Evolutionary conservation across 2,113 vertebrate genomes (phyloP).

Genomic region (Sporophila hypoxantha): DNA sequence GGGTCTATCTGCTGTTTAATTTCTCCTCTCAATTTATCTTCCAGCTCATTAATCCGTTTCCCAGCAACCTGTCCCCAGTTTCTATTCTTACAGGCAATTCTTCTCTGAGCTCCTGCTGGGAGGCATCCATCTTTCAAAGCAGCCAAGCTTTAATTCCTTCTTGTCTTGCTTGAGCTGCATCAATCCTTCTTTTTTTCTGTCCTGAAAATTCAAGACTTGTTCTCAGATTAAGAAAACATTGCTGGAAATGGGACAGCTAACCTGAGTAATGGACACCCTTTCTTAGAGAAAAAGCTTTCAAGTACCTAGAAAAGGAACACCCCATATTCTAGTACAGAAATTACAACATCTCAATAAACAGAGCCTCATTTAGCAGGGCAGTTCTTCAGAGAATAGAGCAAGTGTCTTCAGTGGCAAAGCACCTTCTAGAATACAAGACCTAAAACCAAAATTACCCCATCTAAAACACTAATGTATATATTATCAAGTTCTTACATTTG

Average conservation of each 20-base stretch:
- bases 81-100: conserved; percentile 60
- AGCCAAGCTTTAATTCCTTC: conserved; percentile 62
- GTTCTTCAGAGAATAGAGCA: background rate
- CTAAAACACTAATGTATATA: background rate
- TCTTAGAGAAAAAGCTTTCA: background rate
- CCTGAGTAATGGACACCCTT: conserved; percentile 5
- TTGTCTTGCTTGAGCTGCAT: conserved; percentile 52
- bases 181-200: conserved; percentile 46
- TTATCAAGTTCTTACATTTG: background rate
- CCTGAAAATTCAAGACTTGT: conserved; percentile 29
- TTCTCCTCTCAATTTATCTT: conserved; percentile 63
- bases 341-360: background rate
- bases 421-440: background rate
- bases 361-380: background rate
- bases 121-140: conserved; percentile 63
- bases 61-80: conserved; percentile 62
- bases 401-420: background rate
- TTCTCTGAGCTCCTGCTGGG: conserved; percentile 54
- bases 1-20: conserved; percentile 62
- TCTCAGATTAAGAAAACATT: conserved; percentile 3
- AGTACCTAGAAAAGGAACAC: background rate
- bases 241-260: background rate
- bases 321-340: background rate
- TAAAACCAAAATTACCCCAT: background rate
- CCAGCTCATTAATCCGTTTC: conserved; percentile 64